Conservation (phyloP, 2,888 invertebrate species). For the Eutolmus rufibarbis region DNA sequence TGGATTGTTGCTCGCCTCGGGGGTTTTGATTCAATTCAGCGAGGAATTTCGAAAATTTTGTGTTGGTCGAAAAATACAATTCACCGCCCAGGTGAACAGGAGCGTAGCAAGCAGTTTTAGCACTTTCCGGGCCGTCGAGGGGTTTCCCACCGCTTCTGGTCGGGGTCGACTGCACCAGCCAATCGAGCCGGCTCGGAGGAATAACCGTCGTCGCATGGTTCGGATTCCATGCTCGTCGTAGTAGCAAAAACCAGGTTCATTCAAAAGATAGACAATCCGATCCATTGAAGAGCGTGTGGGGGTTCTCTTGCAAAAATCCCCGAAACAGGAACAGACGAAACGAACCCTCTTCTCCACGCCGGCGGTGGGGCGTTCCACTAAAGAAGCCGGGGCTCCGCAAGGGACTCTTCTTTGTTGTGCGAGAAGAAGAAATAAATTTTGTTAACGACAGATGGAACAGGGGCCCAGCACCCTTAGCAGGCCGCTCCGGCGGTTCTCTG, state of each 20-base stretch:
- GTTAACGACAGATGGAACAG: conserved; percentile 28
- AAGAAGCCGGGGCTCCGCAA: not conserved
- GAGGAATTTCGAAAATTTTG: conserved; percentile 62
- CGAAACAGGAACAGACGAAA: not conserved
- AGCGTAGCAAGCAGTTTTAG: not conserved
- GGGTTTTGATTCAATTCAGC: not conserved
- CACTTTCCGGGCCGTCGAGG: not conserved
- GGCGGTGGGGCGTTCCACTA: not conserved
- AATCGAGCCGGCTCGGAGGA: not conserved
- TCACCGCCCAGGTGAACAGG: conserved; percentile 57
- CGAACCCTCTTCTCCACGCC: not conserved
- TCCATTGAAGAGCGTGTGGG: not conserved
- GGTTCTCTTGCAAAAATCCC: not conserved
- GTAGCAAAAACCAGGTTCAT: not conserved
- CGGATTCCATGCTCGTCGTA: not conserved
- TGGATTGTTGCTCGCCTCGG: not conserved
- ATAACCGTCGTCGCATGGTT: not conserved
- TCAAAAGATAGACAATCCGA: not conserved
- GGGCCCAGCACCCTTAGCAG: not conserved
- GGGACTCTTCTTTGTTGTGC: conserved; percentile 21
- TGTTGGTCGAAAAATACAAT: conserved; percentile 63
- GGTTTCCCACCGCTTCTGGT: not conserved
- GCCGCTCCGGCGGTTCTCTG: not conserved
- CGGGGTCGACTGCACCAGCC: not conserved
- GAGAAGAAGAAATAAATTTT: conserved; percentile 43